phyloP scores from a whole-genome alignment of 2,797 vertebrate species.

The Platyrinchus mystaceus region DNA sequence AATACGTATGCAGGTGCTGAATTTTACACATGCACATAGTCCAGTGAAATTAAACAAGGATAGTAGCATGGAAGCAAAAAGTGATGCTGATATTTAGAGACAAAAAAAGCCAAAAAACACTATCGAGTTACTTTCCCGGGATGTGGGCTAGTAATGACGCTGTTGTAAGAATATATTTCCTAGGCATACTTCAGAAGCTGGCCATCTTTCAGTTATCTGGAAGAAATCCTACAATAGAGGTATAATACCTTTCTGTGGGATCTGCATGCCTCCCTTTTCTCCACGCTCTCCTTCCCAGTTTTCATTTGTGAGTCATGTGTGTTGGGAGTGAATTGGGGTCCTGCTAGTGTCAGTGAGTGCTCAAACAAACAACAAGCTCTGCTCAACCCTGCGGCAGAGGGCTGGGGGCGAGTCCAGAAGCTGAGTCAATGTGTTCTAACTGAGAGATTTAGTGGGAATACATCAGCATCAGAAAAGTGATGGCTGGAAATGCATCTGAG shows the following conservation, averaged over 20 bases:
- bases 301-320: not conserved
- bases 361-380: not conserved
- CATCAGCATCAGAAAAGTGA: not conserved
- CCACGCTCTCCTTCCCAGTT: not conserved
- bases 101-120: not conserved
- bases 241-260: not conserved
- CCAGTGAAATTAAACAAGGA: not conserved
- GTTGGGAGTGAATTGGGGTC: not conserved
- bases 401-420: not conserved
- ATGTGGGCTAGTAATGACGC: not conserved
- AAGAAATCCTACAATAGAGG: not conserved
- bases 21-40: not conserved
- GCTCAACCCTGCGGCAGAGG: not conserved
- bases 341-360: not conserved
- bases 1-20: not conserved
- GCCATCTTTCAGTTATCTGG: not conserved
- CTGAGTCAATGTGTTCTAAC: not conserved
- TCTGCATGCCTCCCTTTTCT: not conserved
- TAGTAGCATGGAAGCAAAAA: not conserved
- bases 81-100: fast-evolving
- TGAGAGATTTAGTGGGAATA: not conserved
- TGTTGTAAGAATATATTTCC: not conserved
- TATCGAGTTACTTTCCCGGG: not conserved
- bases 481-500: not conserved
- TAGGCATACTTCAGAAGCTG: not conserved